Percentiles rank a stretch among this genome's conserved stretches.
These are phyloP conservation scores for Macrotis lagotis DNA, from an alignment of 2,113 vertebrate species.

Conservation along the genomic window DNA sequence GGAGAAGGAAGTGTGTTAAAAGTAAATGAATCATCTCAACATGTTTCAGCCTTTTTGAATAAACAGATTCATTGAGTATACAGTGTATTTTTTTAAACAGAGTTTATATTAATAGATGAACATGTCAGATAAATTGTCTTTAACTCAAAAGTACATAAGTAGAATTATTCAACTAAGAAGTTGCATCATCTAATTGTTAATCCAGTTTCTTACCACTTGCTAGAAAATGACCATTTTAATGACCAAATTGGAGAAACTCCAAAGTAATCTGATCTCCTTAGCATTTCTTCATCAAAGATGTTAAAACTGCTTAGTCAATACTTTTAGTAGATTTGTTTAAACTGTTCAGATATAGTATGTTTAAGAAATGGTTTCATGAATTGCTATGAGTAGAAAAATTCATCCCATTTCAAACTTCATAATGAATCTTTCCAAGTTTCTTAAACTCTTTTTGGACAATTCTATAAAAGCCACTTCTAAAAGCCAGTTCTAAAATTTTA, in stretches of 20 bases:
- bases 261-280: not conserved
- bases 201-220: not conserved
- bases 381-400: not conserved
- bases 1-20: not conserved
- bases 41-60: not conserved
- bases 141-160: not conserved
- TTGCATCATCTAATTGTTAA: not conserved
- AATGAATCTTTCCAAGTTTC: not conserved
- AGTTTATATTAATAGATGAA: not conserved
- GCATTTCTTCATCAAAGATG: not conserved
- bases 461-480: not conserved
- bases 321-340: not conserved
- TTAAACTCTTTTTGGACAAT: not conserved
- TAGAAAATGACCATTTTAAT: not conserved
- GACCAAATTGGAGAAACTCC: not conserved
- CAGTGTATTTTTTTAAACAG: not conserved
- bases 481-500: not conserved
- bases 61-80: not conserved
- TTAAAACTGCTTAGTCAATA: not conserved
- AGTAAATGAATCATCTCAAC: not conserved
- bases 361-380: not conserved
- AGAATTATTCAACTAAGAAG: not conserved
- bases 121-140: conserved; percentile 26
- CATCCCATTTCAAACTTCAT: not conserved
- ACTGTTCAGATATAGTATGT: not conserved